Conservation (phyloP, 2,113 vertebrate genomes). For the Pluvianellus socialis region DNA sequence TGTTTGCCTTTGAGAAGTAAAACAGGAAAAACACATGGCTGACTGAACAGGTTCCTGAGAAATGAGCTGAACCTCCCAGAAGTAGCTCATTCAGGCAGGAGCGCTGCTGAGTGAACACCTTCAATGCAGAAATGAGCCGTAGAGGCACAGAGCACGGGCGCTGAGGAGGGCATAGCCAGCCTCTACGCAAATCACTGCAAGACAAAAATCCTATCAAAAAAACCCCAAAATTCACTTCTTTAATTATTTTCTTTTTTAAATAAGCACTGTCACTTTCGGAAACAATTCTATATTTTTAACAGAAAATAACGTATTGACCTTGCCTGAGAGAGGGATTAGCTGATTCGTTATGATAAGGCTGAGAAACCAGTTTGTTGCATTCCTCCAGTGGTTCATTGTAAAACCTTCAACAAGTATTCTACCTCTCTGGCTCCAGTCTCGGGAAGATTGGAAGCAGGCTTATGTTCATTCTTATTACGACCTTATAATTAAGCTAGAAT, state of each 20-base stretch:
- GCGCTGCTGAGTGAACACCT: neutral
- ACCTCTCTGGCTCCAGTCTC: neutral
- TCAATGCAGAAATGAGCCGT: neutral
- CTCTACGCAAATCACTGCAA: neutral
- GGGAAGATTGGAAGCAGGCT: neutral
- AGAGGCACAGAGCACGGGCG: neutral
- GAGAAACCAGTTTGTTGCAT: neutral
- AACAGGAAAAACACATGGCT: slow-evolving; percentile 26
- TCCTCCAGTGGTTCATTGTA: neutral
- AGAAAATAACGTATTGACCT: neutral
- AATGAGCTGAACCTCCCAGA: neutral
- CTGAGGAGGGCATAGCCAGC: neutral
- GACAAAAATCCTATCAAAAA: neutral
- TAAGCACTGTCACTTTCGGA: neutral
- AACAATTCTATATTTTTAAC: neutral
- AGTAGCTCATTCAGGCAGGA: neutral
- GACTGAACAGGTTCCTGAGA: slow-evolving; percentile 14
- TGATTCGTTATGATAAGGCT: neutral
- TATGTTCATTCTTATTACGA: neutral
- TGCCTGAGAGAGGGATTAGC: neutral
- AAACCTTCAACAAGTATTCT: neutral
- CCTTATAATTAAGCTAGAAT: neutral
- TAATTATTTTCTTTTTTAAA: neutral
- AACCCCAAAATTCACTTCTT: fast-evolving
- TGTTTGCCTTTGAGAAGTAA: slow-evolving; percentile 57